phyloP scores from a whole-genome alignment of 2,797 vertebrate species.

The Acanthornis magna region DNA sequence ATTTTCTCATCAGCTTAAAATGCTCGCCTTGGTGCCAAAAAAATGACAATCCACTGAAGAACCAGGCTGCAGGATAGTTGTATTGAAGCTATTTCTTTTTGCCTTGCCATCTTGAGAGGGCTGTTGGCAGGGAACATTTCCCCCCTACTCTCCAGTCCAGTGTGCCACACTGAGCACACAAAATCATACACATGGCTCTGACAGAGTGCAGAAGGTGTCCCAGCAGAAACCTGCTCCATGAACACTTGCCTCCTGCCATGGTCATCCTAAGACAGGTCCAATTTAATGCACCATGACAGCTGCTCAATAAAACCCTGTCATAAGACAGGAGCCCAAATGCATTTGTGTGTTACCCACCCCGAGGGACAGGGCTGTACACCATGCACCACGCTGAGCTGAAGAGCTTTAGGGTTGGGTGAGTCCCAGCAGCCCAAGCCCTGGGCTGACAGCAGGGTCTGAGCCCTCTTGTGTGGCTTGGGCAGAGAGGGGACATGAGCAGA shows the following conservation, averaged over 20 bases:
- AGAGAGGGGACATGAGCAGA: not conserved
- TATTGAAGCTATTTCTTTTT: conserved; percentile 42
- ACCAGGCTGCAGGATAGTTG: not conserved
- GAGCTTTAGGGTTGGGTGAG: not conserved
- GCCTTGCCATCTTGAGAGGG: conserved; percentile 4
- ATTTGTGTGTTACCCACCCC: not conserved
- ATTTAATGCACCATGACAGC: not conserved
- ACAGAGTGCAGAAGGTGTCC: not conserved
- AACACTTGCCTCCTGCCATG: not conserved
- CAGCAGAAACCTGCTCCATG: not conserved
- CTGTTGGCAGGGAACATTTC: not conserved
- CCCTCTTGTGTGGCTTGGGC: not conserved
- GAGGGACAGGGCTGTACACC: not conserved
- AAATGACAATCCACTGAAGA: conserved; percentile 43
- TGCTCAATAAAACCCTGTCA: not conserved
- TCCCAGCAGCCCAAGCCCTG: not conserved
- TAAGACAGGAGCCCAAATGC: not conserved
- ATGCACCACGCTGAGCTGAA: not conserved
- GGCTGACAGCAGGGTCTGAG: not conserved
- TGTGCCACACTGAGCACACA: not conserved
- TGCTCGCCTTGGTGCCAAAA: conserved; percentile 11
- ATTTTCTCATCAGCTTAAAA: conserved; percentile 57
- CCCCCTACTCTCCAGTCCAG: not conserved
- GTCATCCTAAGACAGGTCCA: not conserved
- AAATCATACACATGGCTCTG: not conserved